Conservation (phyloP, 2,888 invertebrate species). For the Zele albiditarsus region DNA sequence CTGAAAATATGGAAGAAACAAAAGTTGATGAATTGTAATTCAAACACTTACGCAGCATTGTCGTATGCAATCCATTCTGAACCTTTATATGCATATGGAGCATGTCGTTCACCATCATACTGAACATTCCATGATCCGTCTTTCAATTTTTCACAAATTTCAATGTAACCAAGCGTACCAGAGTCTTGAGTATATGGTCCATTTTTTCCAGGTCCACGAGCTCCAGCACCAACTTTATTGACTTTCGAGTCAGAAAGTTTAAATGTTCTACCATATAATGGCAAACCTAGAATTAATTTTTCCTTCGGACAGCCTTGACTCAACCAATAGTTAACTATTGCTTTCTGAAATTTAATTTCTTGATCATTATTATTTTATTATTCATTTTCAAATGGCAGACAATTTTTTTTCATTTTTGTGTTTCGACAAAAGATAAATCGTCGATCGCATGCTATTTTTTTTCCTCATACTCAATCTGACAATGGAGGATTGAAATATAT, state of each 20-base stretch:
- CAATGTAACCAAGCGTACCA: constrained; percentile 83
- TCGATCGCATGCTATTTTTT: no score
- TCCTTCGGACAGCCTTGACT: constrained; percentile 76
- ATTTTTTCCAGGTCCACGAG: constrained; percentile 76
- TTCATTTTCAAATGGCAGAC: not conserved
- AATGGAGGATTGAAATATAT: no score
- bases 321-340: constrained; percentile 75
- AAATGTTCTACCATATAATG: constrained; percentile 82
- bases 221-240: constrained; percentile 76
- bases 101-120: constrained; percentile 71
- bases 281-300: constrained; percentile 82
- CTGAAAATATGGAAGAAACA: no score
- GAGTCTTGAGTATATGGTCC: constrained; percentile 79
- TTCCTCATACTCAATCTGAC: no score
- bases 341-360: constrained; percentile 64
- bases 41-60: constrained; percentile 57
- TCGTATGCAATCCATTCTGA: constrained; percentile 64
- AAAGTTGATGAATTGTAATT: no score
- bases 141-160: constrained; percentile 72
- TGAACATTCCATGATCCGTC: constrained; percentile 64
- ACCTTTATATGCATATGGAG: constrained; percentile 70
- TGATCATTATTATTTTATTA: not conserved
- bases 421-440: no score
- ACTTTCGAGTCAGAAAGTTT: constrained; percentile 73
- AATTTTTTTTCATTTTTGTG: no score